Evolutionary conservation across 2,797 vertebrate genomes (phyloP).

Genomic region (Lophius americanus): DNA sequence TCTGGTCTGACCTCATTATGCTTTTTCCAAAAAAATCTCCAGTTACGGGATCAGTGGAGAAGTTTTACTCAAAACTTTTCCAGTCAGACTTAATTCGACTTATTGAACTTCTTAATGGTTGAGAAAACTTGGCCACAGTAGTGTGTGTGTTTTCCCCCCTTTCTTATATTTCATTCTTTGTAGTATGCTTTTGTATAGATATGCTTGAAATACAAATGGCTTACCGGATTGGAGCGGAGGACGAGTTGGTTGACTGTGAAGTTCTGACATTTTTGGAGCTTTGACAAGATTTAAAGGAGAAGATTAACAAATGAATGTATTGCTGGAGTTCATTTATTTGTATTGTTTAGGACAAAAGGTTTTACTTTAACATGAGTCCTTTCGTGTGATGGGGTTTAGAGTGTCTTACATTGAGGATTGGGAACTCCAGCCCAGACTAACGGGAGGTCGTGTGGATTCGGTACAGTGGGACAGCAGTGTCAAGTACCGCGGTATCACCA

Average conservation of each 20-base stretch:
- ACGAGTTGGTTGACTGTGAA: conserved; percentile 90
- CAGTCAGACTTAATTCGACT: no score
- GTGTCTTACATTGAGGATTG: conserved; percentile 86
- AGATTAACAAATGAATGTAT: not conserved
- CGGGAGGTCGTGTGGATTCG: conserved; percentile 88
- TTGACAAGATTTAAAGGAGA: conserved; percentile 46
- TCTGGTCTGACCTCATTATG: no score
- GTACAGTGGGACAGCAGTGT: conserved; percentile 93
- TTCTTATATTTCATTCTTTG: no score
- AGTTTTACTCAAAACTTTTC: no score
- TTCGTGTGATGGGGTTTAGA: not conserved
- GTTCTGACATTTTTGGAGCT: conserved; percentile 93
- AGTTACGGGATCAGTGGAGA: no score
- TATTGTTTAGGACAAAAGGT: no score
- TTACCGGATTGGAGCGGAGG: conserved; percentile 71
- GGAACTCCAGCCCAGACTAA: conserved; percentile 87
- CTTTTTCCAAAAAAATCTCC: no score
- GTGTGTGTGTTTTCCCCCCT: no score
- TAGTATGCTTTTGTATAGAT: no score
- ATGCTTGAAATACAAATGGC: conserved; percentile 3
- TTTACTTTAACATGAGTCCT: no score
- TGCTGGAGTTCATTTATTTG: not conserved
- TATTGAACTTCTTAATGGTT: no score
- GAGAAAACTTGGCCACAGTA: no score
- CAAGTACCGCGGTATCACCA: conserved; percentile 94